Conservation (phyloP, 1,140 invertebrate genomes). For the Tetragnatha versicolor region DNA sequence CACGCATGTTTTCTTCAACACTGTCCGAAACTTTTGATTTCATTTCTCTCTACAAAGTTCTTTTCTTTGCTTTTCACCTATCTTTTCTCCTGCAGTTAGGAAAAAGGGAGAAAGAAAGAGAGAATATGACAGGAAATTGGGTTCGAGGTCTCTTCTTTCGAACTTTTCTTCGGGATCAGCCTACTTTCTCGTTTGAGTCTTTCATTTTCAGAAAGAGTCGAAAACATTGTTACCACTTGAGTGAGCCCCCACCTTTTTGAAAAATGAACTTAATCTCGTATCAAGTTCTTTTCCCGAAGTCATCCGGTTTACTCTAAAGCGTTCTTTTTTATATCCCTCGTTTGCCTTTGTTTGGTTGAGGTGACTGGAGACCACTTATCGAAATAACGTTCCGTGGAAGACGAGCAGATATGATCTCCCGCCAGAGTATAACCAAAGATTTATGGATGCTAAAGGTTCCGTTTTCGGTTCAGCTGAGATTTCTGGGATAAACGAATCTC, state of each 20-base stretch:
- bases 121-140: slow-evolving; percentile 53
- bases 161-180: too few relatives aligned
- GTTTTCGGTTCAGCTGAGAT: not conserved
- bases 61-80: not conserved
- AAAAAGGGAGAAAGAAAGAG: too few relatives aligned
- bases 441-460: too few relatives aligned
- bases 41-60: slow-evolving; percentile 6
- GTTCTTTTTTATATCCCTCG: slow-evolving; percentile 1
- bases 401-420: not conserved
- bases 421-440: too few relatives aligned
- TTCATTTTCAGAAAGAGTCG: slow-evolving; percentile 36
- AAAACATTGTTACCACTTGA: slow-evolving; percentile 52
- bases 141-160: slow-evolving; percentile 28
- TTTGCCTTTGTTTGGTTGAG: slow-evolving; percentile 9
- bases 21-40: slow-evolving; percentile 47
- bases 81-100: not conserved
- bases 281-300: slow-evolving; percentile 36
- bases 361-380: slow-evolving; percentile 18
- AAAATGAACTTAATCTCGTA: slow-evolving; percentile 55
- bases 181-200: too few relatives aligned
- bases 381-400: not conserved
- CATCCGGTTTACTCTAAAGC: slow-evolving; percentile 16
- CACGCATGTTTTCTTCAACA: slow-evolving; percentile 43
- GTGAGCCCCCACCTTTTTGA: slow-evolving; percentile 48
- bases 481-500: not conserved